Conservation (phyloP, 2,888 invertebrate genomes). For the Lacanobia oleracea region DNA sequence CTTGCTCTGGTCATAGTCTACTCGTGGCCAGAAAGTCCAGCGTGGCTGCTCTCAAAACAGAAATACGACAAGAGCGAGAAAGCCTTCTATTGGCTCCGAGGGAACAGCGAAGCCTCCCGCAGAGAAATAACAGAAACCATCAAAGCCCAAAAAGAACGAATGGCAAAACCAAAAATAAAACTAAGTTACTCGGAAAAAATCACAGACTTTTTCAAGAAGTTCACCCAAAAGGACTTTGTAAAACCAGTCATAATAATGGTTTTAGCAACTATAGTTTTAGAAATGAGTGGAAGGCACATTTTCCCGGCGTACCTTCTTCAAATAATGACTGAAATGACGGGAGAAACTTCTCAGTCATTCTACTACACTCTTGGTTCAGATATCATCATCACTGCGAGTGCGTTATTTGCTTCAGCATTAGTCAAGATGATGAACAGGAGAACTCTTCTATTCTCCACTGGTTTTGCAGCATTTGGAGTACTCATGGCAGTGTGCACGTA, state of each 20-base stretch:
- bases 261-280: constrained; percentile 68
- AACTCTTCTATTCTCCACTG: constrained; percentile 72
- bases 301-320: constrained; percentile 73
- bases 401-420: constrained; percentile 70
- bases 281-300: constrained; percentile 73
- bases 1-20: constrained; percentile 49
- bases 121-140: constrained; percentile 64
- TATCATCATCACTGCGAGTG: constrained; percentile 71
- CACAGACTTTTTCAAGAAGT: constrained; percentile 45
- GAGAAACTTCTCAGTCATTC: constrained; percentile 67
- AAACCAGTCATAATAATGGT: constrained; percentile 71
- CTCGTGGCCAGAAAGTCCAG: constrained; percentile 70
- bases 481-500: constrained; percentile 67
- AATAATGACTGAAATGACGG: constrained; percentile 70
- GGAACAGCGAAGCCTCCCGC: constrained; percentile 78
- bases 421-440: constrained; percentile 73
- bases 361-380: constrained; percentile 74
- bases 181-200: constrained; percentile 13
- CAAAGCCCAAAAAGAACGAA: constrained; percentile 52
- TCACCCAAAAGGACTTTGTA: constrained; percentile 56
- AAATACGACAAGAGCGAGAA: constrained; percentile 55
- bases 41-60: constrained; percentile 63
- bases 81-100: constrained; percentile 87
- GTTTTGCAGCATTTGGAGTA: constrained; percentile 68
- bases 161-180: constrained; percentile 25